These are phyloP conservation scores for Melinaea menophilus DNA, from an alignment of 2,888 invertebrate genomes.

Conservation along the genomic window DNA sequence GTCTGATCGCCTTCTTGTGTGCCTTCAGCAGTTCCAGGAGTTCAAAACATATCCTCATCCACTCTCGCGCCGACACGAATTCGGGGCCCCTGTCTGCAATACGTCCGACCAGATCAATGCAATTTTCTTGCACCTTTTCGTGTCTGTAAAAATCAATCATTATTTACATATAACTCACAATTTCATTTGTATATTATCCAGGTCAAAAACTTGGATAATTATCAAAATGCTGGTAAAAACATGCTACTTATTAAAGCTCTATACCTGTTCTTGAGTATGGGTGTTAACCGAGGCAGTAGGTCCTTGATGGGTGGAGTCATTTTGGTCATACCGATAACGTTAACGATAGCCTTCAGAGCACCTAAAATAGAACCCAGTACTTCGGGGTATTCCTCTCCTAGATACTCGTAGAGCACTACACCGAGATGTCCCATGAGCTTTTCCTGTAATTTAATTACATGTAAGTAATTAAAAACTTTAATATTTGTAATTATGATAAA, in stretches of 20 bases:
- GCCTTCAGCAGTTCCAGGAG: slow-evolving; percentile 97
- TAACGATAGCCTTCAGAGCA: slow-evolving; percentile 99
- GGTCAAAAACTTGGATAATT: neutral
- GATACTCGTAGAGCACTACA: slow-evolving; percentile 98
- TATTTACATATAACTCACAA: slow-evolving; percentile 5
- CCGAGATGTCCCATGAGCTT: slow-evolving; percentile 99
- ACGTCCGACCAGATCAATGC: slow-evolving; percentile 98
- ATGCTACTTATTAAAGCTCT: neutral
- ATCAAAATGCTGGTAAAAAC: neutral
- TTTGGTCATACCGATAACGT: slow-evolving; percentile 99
- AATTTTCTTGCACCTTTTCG: slow-evolving; percentile 99
- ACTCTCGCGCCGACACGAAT: slow-evolving; percentile 98
- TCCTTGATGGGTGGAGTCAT: slow-evolving; percentile 99
- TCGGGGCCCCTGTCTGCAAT: slow-evolving; percentile 99
- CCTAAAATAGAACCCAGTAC: slow-evolving; percentile 98
- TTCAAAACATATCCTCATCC: slow-evolving; percentile 99
- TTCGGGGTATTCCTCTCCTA: slow-evolving; percentile 99
- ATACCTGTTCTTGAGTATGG: slow-evolving; percentile 97
- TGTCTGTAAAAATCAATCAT: slow-evolving; percentile 74
- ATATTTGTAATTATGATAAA: neutral
- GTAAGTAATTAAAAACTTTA: neutral
- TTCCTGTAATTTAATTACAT: slow-evolving; percentile 77
- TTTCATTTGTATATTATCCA: slow-evolving; percentile 6
- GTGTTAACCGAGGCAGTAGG: slow-evolving; percentile 95
- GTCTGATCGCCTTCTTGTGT: slow-evolving; percentile 98